A percentile compares a stretch with the other conserved stretches of the same genome.
These are phyloP conservation scores for Saccopteryx bilineata DNA, from an alignment of 2,113 vertebrate species.

Conservation along the genomic window DNA sequence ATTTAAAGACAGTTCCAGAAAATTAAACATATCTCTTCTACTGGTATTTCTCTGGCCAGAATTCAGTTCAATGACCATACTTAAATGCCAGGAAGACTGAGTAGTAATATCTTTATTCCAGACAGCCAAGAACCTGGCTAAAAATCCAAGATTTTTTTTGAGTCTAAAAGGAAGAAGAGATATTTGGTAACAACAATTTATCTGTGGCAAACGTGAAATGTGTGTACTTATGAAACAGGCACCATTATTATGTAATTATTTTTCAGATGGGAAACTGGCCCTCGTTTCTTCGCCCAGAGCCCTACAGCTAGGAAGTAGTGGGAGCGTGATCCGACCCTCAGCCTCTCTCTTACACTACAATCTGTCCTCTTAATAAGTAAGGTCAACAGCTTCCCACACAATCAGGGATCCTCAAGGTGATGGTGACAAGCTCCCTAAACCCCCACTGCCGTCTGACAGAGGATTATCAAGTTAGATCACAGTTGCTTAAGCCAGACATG, in stretches of 20 bases:
- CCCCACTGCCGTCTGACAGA: background rate
- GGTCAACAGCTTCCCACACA: background rate
- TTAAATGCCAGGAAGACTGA: background rate
- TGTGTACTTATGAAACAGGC: background rate
- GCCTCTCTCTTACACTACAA: background rate
- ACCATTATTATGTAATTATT: background rate
- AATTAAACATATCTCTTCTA: background rate
- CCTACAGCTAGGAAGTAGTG: background rate
- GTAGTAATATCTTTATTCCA: constrained; percentile 15
- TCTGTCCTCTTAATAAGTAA: background rate
- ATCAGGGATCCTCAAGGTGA: background rate
- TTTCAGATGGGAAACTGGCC: background rate
- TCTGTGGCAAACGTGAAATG: background rate
- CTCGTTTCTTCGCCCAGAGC: background rate
- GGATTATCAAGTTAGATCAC: background rate
- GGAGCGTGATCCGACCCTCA: background rate
- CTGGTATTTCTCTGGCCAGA: background rate
- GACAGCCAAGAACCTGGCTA: background rate
- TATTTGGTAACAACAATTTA: background rate
- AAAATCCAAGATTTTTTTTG: background rate
- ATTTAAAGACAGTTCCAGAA: background rate
- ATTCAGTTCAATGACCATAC: background rate
- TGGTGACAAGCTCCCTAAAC: background rate
- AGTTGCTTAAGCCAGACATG: background rate
- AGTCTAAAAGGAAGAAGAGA: background rate